Conservation (phyloP, 1,140 invertebrate species). For the Acromyrmex charruanus region DNA sequence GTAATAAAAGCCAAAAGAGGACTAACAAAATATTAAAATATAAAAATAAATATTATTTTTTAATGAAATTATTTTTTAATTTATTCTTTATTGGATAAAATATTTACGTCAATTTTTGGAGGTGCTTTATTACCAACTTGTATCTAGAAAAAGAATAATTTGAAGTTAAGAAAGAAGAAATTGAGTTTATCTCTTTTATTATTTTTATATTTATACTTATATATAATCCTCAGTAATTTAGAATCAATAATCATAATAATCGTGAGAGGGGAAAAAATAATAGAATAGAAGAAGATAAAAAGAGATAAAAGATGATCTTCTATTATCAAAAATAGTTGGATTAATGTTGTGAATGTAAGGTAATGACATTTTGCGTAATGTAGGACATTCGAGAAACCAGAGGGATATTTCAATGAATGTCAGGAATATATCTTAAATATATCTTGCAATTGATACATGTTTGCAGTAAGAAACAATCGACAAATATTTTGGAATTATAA, state of each 20-base stretch:
- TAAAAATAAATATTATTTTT: too few species aligned
- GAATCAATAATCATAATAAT: neutral
- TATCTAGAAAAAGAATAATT: neutral
- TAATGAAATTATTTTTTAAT: too few species aligned
- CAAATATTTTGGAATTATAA: constrained; percentile 13
- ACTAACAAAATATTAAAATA: too few species aligned
- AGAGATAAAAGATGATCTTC: neutral
- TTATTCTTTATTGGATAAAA: too few species aligned
- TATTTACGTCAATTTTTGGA: too few species aligned
- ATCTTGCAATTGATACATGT: constrained; percentile 11
- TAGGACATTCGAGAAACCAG: neutral
- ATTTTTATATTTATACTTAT: neutral
- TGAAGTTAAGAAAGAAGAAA: neutral
- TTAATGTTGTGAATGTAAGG: neutral
- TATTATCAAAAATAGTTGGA: constrained; percentile 15
- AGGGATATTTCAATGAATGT: neutral
- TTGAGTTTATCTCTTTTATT: neutral
- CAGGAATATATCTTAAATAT: constrained; percentile 9
- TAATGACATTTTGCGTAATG: constrained; percentile 21
- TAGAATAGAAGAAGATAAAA: neutral
- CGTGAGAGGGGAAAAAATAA: neutral
- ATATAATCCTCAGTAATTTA: neutral
- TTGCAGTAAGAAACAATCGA: neutral
- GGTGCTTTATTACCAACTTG: too few species aligned
- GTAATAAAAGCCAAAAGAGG: too few species aligned